A percentile compares a stretch with the other conserved stretches of the same genome.
These are phyloP conservation scores for Typhlomys cinereus DNA, from an alignment of 2,113 vertebrate genomes.

Conservation along the genomic window DNA sequence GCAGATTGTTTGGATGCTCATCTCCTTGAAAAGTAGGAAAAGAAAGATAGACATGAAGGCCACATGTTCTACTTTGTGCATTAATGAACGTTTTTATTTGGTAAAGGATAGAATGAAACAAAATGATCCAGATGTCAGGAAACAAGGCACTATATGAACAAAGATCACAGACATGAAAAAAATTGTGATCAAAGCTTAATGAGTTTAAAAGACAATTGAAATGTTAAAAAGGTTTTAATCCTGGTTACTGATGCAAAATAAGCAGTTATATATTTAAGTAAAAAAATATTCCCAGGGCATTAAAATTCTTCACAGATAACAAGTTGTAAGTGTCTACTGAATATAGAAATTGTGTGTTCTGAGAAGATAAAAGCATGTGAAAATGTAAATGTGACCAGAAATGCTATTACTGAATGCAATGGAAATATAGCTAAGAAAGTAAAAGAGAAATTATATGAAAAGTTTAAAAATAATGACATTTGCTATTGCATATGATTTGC, in stretches of 20 bases:
- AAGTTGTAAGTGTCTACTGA: not conserved
- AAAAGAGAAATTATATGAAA: conserved; percentile 11
- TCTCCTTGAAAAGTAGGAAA: not conserved
- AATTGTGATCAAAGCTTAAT: not conserved
- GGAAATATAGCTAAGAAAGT: not conserved
- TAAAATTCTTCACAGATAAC: not conserved
- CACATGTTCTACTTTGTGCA: not conserved
- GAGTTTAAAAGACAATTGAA: not conserved
- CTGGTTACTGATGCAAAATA: not conserved
- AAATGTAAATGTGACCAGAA: not conserved
- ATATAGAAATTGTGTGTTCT: not conserved
- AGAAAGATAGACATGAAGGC: not conserved
- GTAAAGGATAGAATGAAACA: not conserved
- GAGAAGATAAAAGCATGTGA: not conserved
- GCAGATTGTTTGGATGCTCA: not conserved
- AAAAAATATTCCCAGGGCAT: not conserved
- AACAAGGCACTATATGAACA: not conserved
- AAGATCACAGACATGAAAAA: not conserved
- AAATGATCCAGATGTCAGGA: not conserved
- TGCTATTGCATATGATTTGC: not conserved
- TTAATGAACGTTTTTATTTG: not conserved
- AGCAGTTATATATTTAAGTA: not conserved
- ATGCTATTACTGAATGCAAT: not conserved
- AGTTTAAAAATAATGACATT: not conserved
- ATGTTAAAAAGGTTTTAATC: not conserved